Conservation (phyloP, 2,113 vertebrate species). For the Calypte anna region DNA sequence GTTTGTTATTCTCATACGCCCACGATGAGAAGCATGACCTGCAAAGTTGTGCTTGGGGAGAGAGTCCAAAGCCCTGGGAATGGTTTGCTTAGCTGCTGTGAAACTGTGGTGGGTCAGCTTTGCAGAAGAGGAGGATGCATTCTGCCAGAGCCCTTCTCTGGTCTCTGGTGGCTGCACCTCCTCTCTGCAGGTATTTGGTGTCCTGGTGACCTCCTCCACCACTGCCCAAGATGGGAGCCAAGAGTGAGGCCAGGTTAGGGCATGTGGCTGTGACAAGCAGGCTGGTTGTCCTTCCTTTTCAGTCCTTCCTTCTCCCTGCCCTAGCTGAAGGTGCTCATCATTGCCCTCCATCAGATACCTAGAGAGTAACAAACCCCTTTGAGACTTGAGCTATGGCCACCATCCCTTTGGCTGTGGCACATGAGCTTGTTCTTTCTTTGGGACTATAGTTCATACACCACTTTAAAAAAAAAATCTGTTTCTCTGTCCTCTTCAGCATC, state of each 20-base stretch:
- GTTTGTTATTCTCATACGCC: not conserved
- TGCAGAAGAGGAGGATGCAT: not conserved
- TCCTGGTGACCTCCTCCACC: too few species aligned
- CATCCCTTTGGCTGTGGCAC: not conserved
- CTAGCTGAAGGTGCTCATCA: not conserved
- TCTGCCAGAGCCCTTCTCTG: not conserved
- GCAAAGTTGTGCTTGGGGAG: not conserved
- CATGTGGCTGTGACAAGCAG: not conserved
- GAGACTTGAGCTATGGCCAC: not conserved
- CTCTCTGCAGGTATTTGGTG: not conserved
- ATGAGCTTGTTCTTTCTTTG: fast-evolving
- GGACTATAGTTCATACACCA: not conserved
- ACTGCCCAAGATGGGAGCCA: not conserved
- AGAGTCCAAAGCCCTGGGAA: not conserved
- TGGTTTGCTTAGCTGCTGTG: not conserved
- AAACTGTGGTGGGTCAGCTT: not conserved
- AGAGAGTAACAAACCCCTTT: not conserved
- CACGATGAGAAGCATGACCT: fast-evolving
- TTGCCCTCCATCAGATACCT: not conserved
- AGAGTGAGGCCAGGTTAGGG: not conserved
- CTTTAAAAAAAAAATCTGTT: not conserved
- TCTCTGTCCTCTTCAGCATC: not conserved
- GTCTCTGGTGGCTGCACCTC: not conserved
- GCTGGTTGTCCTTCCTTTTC: not conserved
- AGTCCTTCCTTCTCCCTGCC: not conserved